Evolutionary conservation across 2,888 invertebrate species (phyloP).

Genomic region (Rhagonycha fulva): DNA sequence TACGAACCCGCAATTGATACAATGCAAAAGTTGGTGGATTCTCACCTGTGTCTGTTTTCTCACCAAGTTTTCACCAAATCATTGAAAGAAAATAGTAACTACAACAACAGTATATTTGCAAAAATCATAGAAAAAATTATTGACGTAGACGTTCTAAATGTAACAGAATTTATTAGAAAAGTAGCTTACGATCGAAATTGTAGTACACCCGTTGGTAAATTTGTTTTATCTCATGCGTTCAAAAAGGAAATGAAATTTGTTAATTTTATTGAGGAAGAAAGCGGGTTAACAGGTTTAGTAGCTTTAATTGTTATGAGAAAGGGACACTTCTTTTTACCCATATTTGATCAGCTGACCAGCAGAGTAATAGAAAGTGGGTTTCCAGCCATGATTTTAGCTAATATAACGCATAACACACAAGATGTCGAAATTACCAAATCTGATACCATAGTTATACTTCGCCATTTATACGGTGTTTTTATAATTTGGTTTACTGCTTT

Average conservation of each 20-base stretch:
- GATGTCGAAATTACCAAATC: not conserved
- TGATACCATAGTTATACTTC: not conserved
- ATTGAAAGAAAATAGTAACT: not conserved
- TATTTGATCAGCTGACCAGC: not conserved
- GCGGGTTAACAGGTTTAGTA: not conserved
- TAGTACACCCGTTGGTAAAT: not conserved
- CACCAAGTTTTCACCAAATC: not conserved
- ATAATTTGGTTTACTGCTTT: not conserved
- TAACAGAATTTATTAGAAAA: not conserved
- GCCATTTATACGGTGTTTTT: not conserved
- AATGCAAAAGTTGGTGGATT: slow-evolving; percentile 2
- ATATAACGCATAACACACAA: not conserved
- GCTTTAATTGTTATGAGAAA: not conserved
- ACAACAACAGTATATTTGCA: not conserved
- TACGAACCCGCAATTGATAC: not conserved
- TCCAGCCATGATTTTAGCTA: not conserved
- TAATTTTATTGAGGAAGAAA: not conserved
- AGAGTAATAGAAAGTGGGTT: not conserved
- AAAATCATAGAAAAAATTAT: not conserved
- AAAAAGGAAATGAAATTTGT: not conserved
- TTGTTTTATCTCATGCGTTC: not conserved
- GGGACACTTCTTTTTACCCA: not conserved
- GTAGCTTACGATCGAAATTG: not conserved
- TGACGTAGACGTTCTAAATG: not conserved
- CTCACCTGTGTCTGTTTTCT: not conserved